Evolutionary conservation across 2,797 vertebrate genomes (phyloP).

Genomic region (Spheniscus humboldti): DNA sequence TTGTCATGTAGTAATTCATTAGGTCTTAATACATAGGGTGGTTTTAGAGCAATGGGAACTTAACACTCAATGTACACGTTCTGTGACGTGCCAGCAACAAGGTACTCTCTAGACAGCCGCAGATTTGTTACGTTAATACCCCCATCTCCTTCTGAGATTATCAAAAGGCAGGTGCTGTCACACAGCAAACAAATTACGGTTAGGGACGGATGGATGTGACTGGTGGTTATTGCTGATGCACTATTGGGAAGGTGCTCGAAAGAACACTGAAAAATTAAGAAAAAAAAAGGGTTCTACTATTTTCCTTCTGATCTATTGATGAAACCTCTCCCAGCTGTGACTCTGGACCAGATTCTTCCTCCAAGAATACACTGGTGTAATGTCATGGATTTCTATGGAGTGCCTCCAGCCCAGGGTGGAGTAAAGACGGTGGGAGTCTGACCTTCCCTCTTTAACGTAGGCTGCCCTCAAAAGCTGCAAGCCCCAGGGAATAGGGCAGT

Average conservation of each 20-base stretch:
- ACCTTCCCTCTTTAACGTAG: background rate
- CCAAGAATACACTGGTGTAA: background rate
- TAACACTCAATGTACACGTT: background rate
- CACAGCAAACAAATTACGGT: background rate
- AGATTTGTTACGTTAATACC: slow-evolving; percentile 35
- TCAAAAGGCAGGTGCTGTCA: slow-evolving; percentile 26
- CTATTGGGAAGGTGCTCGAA: background rate
- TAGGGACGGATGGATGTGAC: background rate
- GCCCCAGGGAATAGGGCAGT: background rate
- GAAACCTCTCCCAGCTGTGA: background rate
- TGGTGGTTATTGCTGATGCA: background rate
- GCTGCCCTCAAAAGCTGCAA: slow-evolving; percentile 26
- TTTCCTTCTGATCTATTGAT: background rate
- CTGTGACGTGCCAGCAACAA: background rate
- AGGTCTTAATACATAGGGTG: background rate
- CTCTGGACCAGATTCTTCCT: background rate
- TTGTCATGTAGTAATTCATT: slow-evolving; percentile 1
- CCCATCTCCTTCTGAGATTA: background rate
- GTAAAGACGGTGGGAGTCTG: background rate
- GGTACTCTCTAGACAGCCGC: background rate
- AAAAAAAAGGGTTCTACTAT: background rate
- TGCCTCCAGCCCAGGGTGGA: background rate
- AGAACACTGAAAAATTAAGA: background rate
- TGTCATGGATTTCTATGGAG: background rate
- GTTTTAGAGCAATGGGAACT: background rate